Percentiles rank a stretch among this genome's conserved stretches.
Evolutionary conservation across 53 echinoderm and acorn worm genomes (phyloP).

Genomic region (Zoroaster sp.): DNA sequence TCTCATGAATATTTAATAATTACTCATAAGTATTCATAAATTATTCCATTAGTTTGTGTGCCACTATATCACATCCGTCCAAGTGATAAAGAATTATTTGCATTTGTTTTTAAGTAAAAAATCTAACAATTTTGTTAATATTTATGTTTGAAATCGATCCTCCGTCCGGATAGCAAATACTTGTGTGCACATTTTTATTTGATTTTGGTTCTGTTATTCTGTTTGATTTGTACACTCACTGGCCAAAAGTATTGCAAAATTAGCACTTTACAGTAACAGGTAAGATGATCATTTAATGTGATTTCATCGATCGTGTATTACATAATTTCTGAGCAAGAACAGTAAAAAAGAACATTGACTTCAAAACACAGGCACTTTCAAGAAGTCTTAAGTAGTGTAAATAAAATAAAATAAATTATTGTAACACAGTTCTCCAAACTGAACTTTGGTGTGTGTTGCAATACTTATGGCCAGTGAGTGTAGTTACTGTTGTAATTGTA

Average conservation of each 20-base stretch:
- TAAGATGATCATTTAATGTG: no score
- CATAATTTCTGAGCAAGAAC: no score
- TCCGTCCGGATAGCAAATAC: not conserved
- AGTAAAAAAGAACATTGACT: no score
- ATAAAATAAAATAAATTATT: no score
- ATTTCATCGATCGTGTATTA: no score
- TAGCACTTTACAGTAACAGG: no score
- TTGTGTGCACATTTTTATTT: not conserved
- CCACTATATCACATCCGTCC: slow-evolving; percentile 6
- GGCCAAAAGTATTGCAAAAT: not conserved
- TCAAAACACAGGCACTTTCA: no score
- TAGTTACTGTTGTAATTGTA: no score
- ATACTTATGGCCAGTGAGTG: no score
- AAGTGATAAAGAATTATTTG: not conserved
- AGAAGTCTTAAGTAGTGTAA: no score
- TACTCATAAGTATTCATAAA: not conserved
- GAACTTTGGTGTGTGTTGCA: no score
- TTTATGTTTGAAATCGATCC: not conserved
- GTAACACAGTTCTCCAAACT: no score
- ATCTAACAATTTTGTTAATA: not conserved
- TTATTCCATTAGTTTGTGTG: not conserved
- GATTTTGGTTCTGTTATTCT: not conserved
- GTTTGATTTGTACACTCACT: not conserved
- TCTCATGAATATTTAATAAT: not conserved
- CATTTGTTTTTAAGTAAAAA: not conserved